Conservation (phyloP, 2,113 vertebrate genomes). For the Bujurquina vittata region DNA sequence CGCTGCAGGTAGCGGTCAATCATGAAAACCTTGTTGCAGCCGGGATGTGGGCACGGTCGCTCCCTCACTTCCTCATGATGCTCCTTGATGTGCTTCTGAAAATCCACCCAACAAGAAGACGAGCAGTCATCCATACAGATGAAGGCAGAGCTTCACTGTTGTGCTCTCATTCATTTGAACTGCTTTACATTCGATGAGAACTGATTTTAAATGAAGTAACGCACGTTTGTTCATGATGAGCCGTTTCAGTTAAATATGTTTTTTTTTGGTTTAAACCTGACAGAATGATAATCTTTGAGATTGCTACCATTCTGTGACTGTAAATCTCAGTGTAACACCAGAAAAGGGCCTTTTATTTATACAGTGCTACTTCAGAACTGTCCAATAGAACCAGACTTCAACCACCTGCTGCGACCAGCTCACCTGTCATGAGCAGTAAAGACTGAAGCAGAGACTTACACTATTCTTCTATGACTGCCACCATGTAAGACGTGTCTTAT, state of each 20-base stretch:
- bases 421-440: no score
- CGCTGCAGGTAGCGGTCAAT: constrained; percentile 97
- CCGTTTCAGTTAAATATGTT: not conserved
- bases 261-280: not conserved
- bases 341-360: no score
- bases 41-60: constrained; percentile 94
- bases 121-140: not conserved
- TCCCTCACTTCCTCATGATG: constrained; percentile 94
- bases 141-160: not conserved
- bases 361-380: no score
- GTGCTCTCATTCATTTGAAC: not conserved
- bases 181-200: not conserved
- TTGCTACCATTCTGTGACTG: not conserved
- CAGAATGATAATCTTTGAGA: not conserved
- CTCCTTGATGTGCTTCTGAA: constrained; percentile 95
- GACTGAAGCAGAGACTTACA: no score
- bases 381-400: not conserved
- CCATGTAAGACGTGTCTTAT: no score
- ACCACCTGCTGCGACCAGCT: no score
- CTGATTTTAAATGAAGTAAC: not conserved
- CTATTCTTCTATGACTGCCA: no score
- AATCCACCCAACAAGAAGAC: not conserved
- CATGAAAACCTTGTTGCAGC: constrained; percentile 99
- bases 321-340: not conserved
- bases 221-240: no score